Base-by-base conservation (phyloP, 2,888 invertebrate genomes). In the Yponomeuta sedellus region DNA sequence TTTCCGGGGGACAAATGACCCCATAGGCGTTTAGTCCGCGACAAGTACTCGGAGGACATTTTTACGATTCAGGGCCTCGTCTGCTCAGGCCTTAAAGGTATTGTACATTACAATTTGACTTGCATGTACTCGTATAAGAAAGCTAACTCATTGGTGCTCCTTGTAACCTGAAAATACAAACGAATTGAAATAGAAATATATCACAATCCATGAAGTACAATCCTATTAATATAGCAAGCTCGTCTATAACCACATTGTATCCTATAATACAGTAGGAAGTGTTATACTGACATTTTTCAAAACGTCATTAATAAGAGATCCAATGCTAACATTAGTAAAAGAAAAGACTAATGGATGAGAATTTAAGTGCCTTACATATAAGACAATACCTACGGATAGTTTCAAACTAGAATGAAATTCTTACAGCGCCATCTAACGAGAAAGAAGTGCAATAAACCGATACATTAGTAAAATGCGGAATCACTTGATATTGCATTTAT, bases 401-500 rank as follows among this genome's bases (percentile, higher is more conserved):
- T 5, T 34, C 0, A 34, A 34, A 25, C 25, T 25, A 25, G 2
- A 25, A 25, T 25, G 25, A 25, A 25, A 25, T 25, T 2, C 25
- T 25, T 25, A 25, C 25, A 25, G 34, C 61, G 44, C 63, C 44
- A 40, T 64, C 12, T 20, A 63, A 12, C 8, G 34, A 8, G n/a
- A 28, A 19, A 6, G 20, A 20, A 22, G 59, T 59, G 59, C 61
- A 34, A 39, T 62, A 62, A 62, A 62, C 28, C n/a, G 39, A 19
- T 62, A 39, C 61, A 62, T 19, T 58, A 58, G 1, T 34, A 34
- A 62, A 28, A 71, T 73, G 74, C 72, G 80, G 77, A 75, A 81
- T 80, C 77, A 61, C 22, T 75, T 74, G 77, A 77, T 74, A 78
- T 79, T 85, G 88, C 88, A 88, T 88, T 88, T 88, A 83, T 75